Base-by-base conservation (phyloP, 2,888 invertebrate genomes). In the Nudaria mundana region DNA sequence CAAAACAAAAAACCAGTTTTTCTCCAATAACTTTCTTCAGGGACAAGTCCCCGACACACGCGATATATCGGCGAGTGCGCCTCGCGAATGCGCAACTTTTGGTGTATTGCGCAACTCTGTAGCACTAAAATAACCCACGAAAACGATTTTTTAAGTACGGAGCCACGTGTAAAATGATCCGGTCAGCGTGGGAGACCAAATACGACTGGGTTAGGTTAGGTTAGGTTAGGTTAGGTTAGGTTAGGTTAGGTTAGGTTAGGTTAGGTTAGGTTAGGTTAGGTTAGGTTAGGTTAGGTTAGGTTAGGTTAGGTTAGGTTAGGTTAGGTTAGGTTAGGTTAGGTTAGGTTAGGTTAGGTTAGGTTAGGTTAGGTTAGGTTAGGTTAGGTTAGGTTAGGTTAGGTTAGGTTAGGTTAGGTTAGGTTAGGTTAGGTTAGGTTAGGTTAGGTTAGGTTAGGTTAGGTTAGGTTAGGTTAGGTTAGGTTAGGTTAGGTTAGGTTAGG, bases 371-470 rank as follows among this genome's bases (percentile, higher is more conserved):
- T 40, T 40, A 44, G 44, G 44, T 40, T 40, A 44, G 44, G 44
- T 40, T 40, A 43, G 47, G 48, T 40, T 44, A 44, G 44, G 47
- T 44, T 44, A 44, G 50, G 41, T 46, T 41, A 41, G 44, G 49
- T 45, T 46, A 50, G 47, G 44, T 45, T 45, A 45, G 43, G 49
- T 45, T 50, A 43, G 43, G 45, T 45, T 45, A 40, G 40, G 49
- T 43, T 46, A 50, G 45, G 45, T 44, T 47, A 47, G 43, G 45
- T 45, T 45, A 44, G 46, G 44, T 44, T 48, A 44, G 45, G 46
- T 40, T 37, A 37, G 40, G 44, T 40, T 40, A 37, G 39, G 47
- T 42, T 43, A 40, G 42, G 44, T 44, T 44, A 44, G 44, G 44
- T 44, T 44, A 44, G 44, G 44, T 44, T 44, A 44, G 44, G 40